Evolutionary conservation across 2,888 invertebrate genomes (phyloP).

Genomic region (Agelastica alni): DNA sequence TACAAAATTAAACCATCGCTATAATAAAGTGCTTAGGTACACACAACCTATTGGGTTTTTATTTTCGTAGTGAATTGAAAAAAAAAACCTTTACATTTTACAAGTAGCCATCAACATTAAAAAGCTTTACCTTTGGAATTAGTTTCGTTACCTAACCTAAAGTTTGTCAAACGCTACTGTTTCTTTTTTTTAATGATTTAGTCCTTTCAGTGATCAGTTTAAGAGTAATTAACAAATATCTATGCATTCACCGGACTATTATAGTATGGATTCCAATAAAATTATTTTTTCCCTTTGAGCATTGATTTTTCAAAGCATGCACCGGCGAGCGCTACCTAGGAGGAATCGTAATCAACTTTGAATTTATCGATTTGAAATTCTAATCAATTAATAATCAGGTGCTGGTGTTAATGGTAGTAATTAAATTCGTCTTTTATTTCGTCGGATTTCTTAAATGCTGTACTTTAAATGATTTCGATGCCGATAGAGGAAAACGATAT

Average conservation of each 20-base stretch:
- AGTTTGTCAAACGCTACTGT: no score
- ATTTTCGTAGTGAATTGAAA: no score
- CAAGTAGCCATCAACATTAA: no score
- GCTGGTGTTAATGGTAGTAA: conserved; percentile 11
- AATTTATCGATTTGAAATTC: conserved; percentile 23
- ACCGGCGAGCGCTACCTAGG: conserved; percentile 7
- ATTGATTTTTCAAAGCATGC: not conserved
- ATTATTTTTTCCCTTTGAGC: not conserved
- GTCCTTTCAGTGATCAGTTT: no score
- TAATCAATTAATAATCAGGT: conserved; percentile 21
- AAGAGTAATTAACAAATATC: no score
- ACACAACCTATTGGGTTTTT: no score
- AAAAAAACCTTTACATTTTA: no score
- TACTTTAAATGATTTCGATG: conserved; percentile 13
- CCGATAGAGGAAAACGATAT: conserved; percentile 10
- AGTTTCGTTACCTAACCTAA: no score
- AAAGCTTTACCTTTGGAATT: no score
- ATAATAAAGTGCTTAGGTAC: no score
- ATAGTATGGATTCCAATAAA: not conserved
- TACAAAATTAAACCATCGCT: no score
- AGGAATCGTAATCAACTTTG: conserved; percentile 16
- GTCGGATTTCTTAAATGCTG: conserved; percentile 13
- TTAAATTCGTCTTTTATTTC: conserved; percentile 17
- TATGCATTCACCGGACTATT: not conserved
- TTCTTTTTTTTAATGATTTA: no score